Evolutionary conservation across 2,113 vertebrate species (phyloP).

Genomic region (Limanda limanda): DNA sequence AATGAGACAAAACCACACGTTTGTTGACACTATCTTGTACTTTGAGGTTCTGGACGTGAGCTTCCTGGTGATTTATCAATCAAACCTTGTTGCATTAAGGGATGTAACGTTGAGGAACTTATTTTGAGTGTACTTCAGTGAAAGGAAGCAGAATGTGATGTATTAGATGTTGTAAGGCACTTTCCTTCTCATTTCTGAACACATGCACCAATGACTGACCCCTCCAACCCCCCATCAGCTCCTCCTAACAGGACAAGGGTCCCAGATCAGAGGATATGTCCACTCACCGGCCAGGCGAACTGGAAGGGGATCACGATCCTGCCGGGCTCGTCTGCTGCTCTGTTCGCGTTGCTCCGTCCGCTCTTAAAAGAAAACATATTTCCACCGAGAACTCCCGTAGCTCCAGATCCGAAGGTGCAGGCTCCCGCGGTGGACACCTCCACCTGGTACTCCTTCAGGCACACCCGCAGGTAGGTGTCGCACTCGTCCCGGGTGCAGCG

Average conservation of each 20-base stretch:
- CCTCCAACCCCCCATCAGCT: neutral
- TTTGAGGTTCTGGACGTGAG: too few relatives aligned
- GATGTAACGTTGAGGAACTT: too few relatives aligned
- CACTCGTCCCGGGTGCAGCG: conserved; percentile 93
- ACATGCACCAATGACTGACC: neutral
- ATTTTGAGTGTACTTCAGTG: neutral
- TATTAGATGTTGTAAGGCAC: too few relatives aligned
- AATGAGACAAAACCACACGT: too few relatives aligned
- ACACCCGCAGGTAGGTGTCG: conserved; percentile 95
- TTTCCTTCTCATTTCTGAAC: neutral
- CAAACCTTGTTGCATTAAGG: too few relatives aligned
- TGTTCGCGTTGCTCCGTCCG: conserved; percentile 79
- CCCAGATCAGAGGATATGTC: neutral
- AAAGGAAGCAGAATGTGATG: too few relatives aligned
- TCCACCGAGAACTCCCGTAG: conserved; percentile 94
- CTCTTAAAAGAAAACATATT: conserved; percentile 92
- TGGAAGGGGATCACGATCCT: conserved; percentile 93
- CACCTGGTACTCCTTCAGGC: conserved; percentile 96
- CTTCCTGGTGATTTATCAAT: too few relatives aligned
- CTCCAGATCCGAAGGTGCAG: conserved; percentile 91
- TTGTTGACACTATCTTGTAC: too few relatives aligned
- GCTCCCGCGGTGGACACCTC: conserved; percentile 85
- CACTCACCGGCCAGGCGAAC: conserved; percentile 96
- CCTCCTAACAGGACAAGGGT: neutral
- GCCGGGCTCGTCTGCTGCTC: conserved; percentile 82